These are phyloP conservation scores for Narcine bancroftii DNA, from an alignment of 2,113 vertebrate genomes.

Conservation along the genomic window DNA sequence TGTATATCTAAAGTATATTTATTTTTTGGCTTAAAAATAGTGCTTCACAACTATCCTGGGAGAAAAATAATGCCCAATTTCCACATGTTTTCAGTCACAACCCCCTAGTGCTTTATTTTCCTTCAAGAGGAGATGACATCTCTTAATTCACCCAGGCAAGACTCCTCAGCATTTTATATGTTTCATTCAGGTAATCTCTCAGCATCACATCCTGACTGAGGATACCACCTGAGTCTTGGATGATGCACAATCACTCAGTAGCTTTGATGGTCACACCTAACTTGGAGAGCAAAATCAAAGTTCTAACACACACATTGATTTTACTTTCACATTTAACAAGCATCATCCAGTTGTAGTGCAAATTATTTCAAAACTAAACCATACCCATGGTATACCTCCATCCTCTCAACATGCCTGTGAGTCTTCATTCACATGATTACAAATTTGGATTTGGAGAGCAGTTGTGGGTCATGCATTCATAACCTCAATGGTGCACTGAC, in stretches of 20 bases:
- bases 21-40: too few relatives aligned
- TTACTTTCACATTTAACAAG: background rate
- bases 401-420: too few relatives aligned
- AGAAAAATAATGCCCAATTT: too few relatives aligned
- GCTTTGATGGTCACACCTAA: background rate
- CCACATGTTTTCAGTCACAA: too few relatives aligned
- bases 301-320: background rate
- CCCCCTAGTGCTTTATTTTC: too few relatives aligned
- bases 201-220: background rate
- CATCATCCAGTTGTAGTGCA: background rate
- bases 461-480: background rate
- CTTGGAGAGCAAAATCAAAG: background rate
- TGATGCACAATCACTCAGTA: background rate
- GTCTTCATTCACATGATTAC: background rate
- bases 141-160: too few relatives aligned
- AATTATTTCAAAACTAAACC: background rate
- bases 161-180: too few relatives aligned
- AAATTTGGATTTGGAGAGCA: background rate
- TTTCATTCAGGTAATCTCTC: too few relatives aligned
- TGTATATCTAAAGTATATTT: too few relatives aligned
- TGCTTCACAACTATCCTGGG: too few relatives aligned
- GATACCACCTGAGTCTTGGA: background rate
- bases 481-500: background rate
- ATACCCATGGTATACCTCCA: too few relatives aligned
- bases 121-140: too few relatives aligned